These are phyloP conservation scores for Gadus macrocephalus DNA, from an alignment of 2,113 vertebrate genomes.

Conservation along the genomic window DNA sequence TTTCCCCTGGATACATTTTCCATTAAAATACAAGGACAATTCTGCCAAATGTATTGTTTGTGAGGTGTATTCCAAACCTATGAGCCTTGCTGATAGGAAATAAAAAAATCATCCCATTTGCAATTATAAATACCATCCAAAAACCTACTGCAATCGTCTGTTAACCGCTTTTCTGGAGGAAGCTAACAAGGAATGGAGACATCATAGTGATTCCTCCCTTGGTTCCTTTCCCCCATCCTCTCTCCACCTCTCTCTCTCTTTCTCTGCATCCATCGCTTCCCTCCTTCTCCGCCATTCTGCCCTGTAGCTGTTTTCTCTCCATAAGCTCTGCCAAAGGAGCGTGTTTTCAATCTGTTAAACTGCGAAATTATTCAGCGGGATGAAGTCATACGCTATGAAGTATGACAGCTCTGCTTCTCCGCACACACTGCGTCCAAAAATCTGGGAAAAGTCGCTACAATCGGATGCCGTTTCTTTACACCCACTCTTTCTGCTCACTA, in stretches of 20 bases:
- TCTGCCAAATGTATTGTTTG: neutral
- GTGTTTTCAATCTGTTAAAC: conserved; percentile 21
- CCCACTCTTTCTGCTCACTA: no score
- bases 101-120: conserved; percentile 5
- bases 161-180: neutral
- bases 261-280: neutral
- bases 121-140: neutral
- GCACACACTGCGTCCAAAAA: conserved; percentile 18
- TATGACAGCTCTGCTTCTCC: conserved; percentile 31
- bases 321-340: conserved; percentile 9
- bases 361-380: conserved; percentile 30
- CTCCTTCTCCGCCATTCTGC: conserved; percentile 2
- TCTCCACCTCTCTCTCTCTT: no score
- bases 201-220: conserved; percentile 12
- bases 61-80: neutral
- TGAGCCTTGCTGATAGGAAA: neutral
- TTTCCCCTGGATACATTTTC: neutral
- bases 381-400: conserved; percentile 10
- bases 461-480: no score
- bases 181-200: conserved; percentile 3
- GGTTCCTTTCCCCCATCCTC: neutral
- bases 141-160: no score
- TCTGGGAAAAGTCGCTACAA: conserved; percentile 1
- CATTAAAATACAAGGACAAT: neutral
- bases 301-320: conserved; percentile 21